These are phyloP conservation scores for Lumbricus terrestris DNA, from an alignment of 2,888 invertebrate species.

Conservation along the genomic window DNA sequence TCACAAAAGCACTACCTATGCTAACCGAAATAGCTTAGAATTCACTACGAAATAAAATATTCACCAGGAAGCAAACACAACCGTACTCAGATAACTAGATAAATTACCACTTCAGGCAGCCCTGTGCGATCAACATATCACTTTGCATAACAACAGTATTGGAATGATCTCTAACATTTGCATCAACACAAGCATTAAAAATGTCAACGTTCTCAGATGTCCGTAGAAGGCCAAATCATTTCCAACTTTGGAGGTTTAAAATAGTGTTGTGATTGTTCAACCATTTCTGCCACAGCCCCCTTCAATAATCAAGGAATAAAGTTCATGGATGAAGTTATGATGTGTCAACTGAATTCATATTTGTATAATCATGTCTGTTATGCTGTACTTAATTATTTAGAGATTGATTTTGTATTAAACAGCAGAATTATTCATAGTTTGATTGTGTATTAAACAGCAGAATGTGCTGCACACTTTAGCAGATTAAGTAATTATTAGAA, in stretches of 20 bases:
- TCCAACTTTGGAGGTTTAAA: not conserved
- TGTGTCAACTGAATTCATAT: not conserved
- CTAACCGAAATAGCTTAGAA: not conserved
- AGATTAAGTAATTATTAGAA: not conserved
- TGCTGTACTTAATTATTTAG: not conserved
- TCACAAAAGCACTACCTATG: not conserved
- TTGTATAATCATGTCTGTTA: not conserved
- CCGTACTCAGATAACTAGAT: not conserved
- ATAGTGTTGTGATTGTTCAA: not conserved
- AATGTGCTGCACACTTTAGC: not conserved
- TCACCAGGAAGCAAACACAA: not conserved
- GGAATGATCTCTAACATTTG: not conserved
- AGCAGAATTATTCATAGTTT: not conserved
- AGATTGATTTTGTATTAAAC: not conserved
- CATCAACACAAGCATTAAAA: not conserved
- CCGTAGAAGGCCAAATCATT: not conserved
- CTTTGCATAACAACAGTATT: not conserved
- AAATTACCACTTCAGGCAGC: not conserved
- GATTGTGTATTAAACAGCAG: not conserved
- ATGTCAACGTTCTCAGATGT: too few species aligned
- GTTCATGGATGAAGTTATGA: not conserved
- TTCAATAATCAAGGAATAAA: not conserved
- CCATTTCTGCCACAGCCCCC: not conserved
- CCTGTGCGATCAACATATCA: not conserved
- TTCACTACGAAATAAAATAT: not conserved